Evolutionary conservation across 2,113 vertebrate genomes (phyloP).

Genomic region (Sinocyclocheilus anshuiensis): DNA sequence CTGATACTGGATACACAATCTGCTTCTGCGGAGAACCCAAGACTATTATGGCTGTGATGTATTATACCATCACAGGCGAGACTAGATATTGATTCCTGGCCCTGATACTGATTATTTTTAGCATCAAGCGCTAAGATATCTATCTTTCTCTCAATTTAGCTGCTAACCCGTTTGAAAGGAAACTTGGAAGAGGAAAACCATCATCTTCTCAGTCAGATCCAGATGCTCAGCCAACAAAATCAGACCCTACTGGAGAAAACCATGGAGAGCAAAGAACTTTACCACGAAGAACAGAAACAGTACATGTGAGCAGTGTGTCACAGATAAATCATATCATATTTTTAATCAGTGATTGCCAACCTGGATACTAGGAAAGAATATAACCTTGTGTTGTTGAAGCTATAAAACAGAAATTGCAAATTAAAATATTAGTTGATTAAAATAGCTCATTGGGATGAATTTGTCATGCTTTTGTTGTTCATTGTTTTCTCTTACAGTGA

Average conservation of each 20-base stretch:
- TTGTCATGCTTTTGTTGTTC: background rate
- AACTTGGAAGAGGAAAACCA: slow-evolving; percentile 99
- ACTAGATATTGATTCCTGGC: background rate
- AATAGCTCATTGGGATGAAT: no score
- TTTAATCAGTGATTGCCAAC: background rate
- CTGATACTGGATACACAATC: background rate
- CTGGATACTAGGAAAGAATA: background rate
- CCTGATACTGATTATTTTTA: background rate
- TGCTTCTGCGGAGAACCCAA: background rate
- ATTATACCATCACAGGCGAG: background rate
- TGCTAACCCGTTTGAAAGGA: slow-evolving; percentile 91
- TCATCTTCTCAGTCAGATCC: slow-evolving; percentile 95
- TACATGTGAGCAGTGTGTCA: slow-evolving; percentile 85
- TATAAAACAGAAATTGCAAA: background rate
- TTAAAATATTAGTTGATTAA: background rate
- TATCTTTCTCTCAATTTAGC: slow-evolving; percentile 67
- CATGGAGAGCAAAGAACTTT: slow-evolving; percentile 95
- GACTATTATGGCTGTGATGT: background rate
- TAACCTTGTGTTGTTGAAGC: background rate
- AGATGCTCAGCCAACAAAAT: slow-evolving; percentile 94
- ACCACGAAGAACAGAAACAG: slow-evolving; percentile 95
- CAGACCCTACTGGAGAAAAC: slow-evolving; percentile 91
- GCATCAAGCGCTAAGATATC: background rate
- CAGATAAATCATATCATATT: background rate
- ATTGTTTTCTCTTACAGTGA: slow-evolving; percentile 71